phyloP scores from a whole-genome alignment of 2,113 vertebrate genomes.

The Amphiprion percula region DNA sequence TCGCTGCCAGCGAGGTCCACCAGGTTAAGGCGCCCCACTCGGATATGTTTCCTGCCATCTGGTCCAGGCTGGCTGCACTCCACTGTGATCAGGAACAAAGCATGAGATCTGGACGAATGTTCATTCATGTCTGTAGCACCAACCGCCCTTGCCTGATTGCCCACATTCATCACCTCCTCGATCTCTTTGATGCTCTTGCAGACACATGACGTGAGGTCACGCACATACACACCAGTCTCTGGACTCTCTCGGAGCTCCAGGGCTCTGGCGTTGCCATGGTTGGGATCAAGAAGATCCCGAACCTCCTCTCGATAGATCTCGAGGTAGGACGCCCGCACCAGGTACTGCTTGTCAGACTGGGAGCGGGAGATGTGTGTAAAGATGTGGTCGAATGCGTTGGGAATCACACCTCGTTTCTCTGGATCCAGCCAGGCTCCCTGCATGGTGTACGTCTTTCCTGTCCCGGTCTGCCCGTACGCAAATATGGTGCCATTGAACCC shows the following conservation, averaged over 20 bases:
- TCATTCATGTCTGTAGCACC: slow-evolving; percentile 98
- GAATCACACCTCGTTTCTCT: slow-evolving; percentile 93
- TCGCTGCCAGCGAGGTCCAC: slow-evolving; percentile 97
- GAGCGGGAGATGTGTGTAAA: slow-evolving; percentile 98
- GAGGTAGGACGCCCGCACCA: slow-evolving; percentile 96
- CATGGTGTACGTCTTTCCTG: slow-evolving; percentile 98
- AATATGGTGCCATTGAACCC: slow-evolving; percentile 98
- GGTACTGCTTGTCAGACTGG: slow-evolving; percentile 94
- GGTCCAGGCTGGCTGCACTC: slow-evolving; percentile 95
- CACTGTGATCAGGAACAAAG: slow-evolving; percentile 95
- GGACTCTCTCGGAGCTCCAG: slow-evolving; percentile 96
- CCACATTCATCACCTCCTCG: slow-evolving; percentile 96
- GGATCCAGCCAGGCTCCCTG: slow-evolving; percentile 93
- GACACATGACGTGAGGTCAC: slow-evolving; percentile 96
- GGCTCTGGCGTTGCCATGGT: slow-evolving; percentile 87
- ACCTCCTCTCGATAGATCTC: slow-evolving; percentile 99
- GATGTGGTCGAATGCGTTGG: slow-evolving; percentile 95
- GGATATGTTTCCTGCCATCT: slow-evolving; percentile 94
- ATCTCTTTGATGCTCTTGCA: slow-evolving; percentile 99
- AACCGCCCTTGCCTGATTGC: slow-evolving; percentile 92
- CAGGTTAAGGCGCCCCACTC: slow-evolving; percentile 96
- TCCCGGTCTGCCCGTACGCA: slow-evolving; percentile 96
- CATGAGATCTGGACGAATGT: slow-evolving; percentile 95
- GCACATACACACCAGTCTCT: slow-evolving; percentile 95
- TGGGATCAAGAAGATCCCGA: slow-evolving; percentile 89